phyloP scores from a whole-genome alignment of 2,888 invertebrate genomes.

The Sphecodes monilicornis region DNA sequence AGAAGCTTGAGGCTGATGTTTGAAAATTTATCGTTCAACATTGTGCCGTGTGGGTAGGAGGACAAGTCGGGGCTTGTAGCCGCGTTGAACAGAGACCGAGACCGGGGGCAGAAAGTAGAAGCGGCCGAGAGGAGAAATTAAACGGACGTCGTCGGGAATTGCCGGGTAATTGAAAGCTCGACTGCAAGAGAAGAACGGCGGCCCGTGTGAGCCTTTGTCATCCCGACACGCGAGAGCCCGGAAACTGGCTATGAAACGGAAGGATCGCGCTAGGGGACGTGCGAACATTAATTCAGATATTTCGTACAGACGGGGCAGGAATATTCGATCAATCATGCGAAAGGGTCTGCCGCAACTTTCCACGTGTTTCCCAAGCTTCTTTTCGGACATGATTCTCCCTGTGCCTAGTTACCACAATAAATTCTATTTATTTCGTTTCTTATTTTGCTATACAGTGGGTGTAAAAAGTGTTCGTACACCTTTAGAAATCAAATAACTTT shows the following conservation, averaged over 20 bases:
- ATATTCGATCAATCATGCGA: slow-evolving; percentile 58
- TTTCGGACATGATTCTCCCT: neutral
- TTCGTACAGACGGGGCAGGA: slow-evolving; percentile 58
- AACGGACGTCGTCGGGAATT: slow-evolving; percentile 77
- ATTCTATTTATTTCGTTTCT: neutral
- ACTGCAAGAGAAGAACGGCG: slow-evolving; percentile 71
- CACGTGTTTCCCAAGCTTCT: neutral
- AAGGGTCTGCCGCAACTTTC: slow-evolving; percentile 25
- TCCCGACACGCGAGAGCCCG: slow-evolving; percentile 63
- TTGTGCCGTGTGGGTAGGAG: slow-evolving; percentile 25
- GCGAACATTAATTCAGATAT: slow-evolving; percentile 71
- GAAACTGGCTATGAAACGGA: slow-evolving; percentile 67
- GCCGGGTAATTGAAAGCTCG: slow-evolving; percentile 80
- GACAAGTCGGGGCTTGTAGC: slow-evolving; percentile 16
- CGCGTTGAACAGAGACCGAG: slow-evolving; percentile 10
- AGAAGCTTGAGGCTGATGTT: slow-evolving; percentile 53
- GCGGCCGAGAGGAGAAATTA: slow-evolving; percentile 70
- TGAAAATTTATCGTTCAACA: slow-evolving; percentile 61
- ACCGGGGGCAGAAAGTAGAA: slow-evolving; percentile 8
- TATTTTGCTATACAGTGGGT: too few relatives aligned
- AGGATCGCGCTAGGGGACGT: slow-evolving; percentile 48
- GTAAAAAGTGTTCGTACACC: too few relatives aligned
- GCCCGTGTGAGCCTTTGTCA: slow-evolving; percentile 73
- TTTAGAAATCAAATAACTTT: too few relatives aligned
- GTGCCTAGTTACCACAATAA: neutral